A percentile compares a stretch with the other conserved stretches of the same genome.
Conservation (phyloP, 1,140 invertebrate species). For the Euglossa dilemma region DNA sequence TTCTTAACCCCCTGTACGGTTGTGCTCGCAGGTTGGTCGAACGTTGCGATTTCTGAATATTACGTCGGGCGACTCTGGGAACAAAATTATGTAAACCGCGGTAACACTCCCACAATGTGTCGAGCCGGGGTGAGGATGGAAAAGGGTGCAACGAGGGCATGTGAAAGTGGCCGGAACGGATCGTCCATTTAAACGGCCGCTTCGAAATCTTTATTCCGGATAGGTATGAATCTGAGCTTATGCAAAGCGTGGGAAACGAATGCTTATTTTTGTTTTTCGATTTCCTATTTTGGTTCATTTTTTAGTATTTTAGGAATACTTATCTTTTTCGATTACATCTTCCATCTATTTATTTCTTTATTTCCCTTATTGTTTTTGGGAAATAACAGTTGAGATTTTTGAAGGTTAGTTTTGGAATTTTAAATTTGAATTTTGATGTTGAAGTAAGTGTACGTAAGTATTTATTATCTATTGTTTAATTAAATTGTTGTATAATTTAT, state of each 20-base stretch:
- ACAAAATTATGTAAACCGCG: constrained; percentile 80
- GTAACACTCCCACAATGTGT: constrained; percentile 67
- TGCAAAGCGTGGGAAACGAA: constrained; percentile 31
- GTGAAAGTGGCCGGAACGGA: constrained; percentile 11
- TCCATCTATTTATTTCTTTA: no score
- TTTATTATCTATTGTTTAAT: no score
- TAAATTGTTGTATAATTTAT: no score
- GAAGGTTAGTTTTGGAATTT: no score
- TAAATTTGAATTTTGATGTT: neutral
- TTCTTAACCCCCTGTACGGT: neutral
- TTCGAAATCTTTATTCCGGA: neutral
- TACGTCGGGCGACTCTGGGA: constrained; percentile 65
- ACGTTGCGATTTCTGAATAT: constrained; percentile 76
- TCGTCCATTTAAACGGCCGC: constrained; percentile 7
- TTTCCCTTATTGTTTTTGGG: no score
- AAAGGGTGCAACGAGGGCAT: constrained; percentile 29
- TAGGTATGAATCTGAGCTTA: neutral
- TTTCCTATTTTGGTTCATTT: neutral
- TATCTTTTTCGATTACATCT: no score
- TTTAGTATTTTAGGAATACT: neutral
- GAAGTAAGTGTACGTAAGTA: no score
- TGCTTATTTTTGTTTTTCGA: neutral
- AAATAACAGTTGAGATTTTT: no score
- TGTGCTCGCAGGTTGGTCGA: constrained; percentile 69
- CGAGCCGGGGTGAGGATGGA: neutral